Base-by-base conservation (phyloP, 1,140 invertebrate species). In the Rhizoglyphus robini region DNA sequence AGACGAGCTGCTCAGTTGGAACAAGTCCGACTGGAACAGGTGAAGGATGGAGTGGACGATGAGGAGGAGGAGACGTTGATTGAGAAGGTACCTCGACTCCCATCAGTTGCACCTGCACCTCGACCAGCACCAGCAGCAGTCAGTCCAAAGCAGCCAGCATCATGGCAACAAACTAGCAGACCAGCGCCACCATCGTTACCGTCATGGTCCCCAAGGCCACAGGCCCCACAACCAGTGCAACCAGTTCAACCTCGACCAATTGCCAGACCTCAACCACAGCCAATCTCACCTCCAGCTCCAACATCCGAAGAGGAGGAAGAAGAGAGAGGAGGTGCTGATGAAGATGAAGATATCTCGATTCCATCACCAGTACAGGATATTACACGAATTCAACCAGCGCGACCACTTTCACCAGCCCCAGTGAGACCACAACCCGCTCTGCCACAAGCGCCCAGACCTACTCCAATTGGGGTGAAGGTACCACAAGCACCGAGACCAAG, bases 401-500 rank as follows among this genome's bases (percentile, higher is more conserved):
- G n/a, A 32, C 0, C 49, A n/a, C 3, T 46, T 49, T 8, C 23
- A 32, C 27, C 54, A 60, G 8, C 0, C 41, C 20, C n/a, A 25
- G 61, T 2, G 23, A 31, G 29, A 0, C 64, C 46, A 65, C 32
- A 36, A 36, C 30, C 15, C 25, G 31, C 15, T 32, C 46, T 27
- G 8, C 60, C 30, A 61, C 51, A 51, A 58, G 60, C 30, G 47
- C 68, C 59, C 13, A 41, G 23, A 36, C 67, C 65, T 48, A 51
- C 63, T 8, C 38, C 47, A 31, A n/a, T n/a, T n/a, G n/a, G n/a
- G n/a, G n/a, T n/a, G n/a, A 27, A 30, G 25, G 29, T 18, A 29
- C 29, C 27, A n/a, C 49, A 57, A 34, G 25, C 23, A 34, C 18
- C 27, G 41, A 46, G 3, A 31, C 27, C 31, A 27, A 27, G 18